Percentiles rank a stretch among this genome's conserved stretches.
These are phyloP conservation scores for Lycopodina hypogea DNA, from an alignment of 37 sponge, comb jelly and placozoan species.

Conservation along the genomic window DNA sequence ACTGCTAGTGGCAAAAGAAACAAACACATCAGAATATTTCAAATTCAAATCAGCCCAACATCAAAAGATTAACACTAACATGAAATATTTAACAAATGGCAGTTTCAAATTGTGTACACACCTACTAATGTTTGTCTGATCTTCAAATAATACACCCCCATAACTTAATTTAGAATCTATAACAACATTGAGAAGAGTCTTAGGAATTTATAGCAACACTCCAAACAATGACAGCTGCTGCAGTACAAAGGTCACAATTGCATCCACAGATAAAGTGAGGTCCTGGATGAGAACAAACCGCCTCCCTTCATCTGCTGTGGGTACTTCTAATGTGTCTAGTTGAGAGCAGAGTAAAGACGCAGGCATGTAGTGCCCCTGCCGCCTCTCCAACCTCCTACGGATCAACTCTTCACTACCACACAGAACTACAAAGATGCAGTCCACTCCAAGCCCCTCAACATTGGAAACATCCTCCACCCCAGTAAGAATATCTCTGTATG, in stretches of 20 bases:
- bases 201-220: no score
- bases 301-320: constrained; percentile 33
- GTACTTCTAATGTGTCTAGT: constrained; percentile 56
- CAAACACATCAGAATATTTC: no score
- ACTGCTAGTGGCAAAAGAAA: no score
- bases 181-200: no score
- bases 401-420: constrained; percentile 47
- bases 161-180: no score
- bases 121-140: no score
- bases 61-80: no score
- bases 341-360: constrained; percentile 60
- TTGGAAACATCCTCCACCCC: neutral
- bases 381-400: constrained; percentile 7
- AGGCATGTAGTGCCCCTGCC: constrained; percentile 78
- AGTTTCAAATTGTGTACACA: no score
- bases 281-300: neutral
- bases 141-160: no score
- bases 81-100: no score
- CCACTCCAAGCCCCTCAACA: neutral
- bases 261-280: neutral
- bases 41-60: no score
- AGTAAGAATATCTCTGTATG: constrained; percentile 51
- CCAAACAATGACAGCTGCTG: neutral
- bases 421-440: constrained; percentile 47
- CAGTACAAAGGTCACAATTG: neutral